Percentiles rank a stretch among this genome's conserved stretches.
Evolutionary conservation across 2,113 vertebrate genomes (phyloP).

Genomic region (Larimichthys crocea): DNA sequence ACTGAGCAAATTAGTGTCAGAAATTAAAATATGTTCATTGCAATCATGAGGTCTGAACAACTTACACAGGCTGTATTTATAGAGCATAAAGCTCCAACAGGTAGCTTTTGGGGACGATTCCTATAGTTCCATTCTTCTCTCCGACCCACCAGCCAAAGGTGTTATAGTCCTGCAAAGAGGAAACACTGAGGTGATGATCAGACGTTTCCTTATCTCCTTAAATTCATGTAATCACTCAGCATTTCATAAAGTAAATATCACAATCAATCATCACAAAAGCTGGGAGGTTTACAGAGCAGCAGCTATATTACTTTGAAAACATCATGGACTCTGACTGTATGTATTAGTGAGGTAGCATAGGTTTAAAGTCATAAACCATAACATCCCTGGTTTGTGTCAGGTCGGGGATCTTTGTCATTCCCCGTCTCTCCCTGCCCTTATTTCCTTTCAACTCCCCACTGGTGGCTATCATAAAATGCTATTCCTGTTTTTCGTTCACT

Average conservation of each 20-base stretch:
- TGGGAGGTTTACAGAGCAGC: background rate
- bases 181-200: background rate
- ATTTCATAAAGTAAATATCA: background rate
- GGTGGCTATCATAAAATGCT: background rate
- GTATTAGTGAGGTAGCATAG: background rate
- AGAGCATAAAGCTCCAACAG: slow-evolving; percentile 95
- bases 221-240: background rate
- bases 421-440: background rate
- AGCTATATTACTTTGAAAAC: background rate
- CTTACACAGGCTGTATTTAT: slow-evolving; percentile 86
- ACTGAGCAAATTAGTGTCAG: background rate
- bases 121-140: slow-evolving; percentile 94
- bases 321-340: background rate
- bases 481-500: background rate
- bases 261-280: background rate
- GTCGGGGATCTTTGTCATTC: background rate
- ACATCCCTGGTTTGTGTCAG: background rate
- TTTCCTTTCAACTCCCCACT: background rate
- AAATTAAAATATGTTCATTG: background rate
- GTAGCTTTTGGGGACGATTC: slow-evolving; percentile 97
- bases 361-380: background rate
- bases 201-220: background rate
- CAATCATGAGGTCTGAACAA: slow-evolving; percentile 39
- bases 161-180: slow-evolving; percentile 91
- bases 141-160: slow-evolving; percentile 98